A percentile compares a stretch with the other conserved stretches of the same genome.
phyloP scores from a whole-genome alignment of 2,797 vertebrate genomes.

The Tenualosa thibaudeaui region DNA sequence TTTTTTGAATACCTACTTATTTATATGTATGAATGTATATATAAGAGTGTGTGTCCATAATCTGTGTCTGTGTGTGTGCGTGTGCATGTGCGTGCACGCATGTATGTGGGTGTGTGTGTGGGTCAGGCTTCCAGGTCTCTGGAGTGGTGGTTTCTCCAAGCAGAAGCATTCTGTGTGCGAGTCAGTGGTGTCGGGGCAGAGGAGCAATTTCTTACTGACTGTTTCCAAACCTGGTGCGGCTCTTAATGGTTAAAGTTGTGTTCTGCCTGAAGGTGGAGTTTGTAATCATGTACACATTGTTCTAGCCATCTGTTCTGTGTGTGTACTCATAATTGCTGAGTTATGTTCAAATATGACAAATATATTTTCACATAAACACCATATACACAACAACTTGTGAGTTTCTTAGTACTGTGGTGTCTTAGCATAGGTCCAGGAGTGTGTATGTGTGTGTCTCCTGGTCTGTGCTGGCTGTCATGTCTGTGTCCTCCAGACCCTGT shows the following conservation, averaged over 20 bases:
- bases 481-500: neutral
- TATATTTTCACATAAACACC: too few species aligned
- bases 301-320: too few species aligned
- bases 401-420: neutral
- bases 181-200: conserved; percentile 64
- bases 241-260: too few species aligned
- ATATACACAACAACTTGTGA: neutral
- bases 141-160: conserved; percentile 50
- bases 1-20: too few species aligned
- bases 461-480: neutral
- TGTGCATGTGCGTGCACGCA: conserved; percentile 2
- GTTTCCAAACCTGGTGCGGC: neutral
- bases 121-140: conserved; percentile 44
- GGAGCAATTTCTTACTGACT: neutral
- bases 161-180: conserved; percentile 67
- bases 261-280: too few species aligned
- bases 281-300: too few species aligned
- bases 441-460: neutral
- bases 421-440: neutral
- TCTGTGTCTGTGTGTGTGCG: neutral
- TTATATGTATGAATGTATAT: neutral
- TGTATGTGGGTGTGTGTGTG: conserved; percentile 37
- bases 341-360: too few species aligned
- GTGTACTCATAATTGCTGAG: too few species aligned
- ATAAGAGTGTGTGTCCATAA: neutral